Percentiles rank a stretch among this genome's conserved stretches.
Evolutionary conservation across 2,888 invertebrate species (phyloP).

Genomic region (Himalopsyche anomala): DNA sequence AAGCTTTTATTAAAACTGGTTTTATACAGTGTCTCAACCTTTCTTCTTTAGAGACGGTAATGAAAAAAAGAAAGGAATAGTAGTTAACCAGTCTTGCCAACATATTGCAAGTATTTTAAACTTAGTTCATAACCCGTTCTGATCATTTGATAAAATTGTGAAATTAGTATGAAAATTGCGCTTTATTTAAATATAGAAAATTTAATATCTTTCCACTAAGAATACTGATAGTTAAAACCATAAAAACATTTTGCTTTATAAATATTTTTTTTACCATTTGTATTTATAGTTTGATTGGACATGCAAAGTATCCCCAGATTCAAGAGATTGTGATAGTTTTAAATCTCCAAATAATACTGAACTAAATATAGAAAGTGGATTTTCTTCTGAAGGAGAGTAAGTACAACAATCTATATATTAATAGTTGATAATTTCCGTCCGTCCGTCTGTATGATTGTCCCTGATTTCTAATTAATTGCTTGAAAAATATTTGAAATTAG

Average conservation of each 20-base stretch:
- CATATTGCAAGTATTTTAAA: too few species aligned
- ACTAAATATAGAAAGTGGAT: slow-evolving; percentile 60
- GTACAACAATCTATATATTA: slow-evolving; percentile 18
- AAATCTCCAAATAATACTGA: slow-evolving; percentile 57
- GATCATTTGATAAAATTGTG: too few species aligned
- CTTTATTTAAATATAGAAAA: too few species aligned
- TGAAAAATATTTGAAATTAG: background rate
- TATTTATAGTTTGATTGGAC: slow-evolving; percentile 61
- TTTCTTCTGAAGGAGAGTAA: slow-evolving; percentile 62
- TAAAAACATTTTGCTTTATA: background rate
- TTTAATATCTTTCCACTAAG: too few species aligned
- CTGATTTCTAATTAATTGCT: slow-evolving; percentile 33
- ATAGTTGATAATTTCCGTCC: too few species aligned
- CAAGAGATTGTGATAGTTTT: slow-evolving; percentile 60
- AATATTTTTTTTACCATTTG: background rate
- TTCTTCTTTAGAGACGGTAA: background rate
- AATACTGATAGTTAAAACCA: too few species aligned
- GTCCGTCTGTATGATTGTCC: too few species aligned
- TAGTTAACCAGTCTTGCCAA: too few species aligned
- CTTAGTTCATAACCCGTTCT: too few species aligned
- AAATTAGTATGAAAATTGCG: too few species aligned
- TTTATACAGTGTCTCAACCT: background rate
- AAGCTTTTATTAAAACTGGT: background rate
- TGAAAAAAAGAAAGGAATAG: too few species aligned
- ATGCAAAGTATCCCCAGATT: slow-evolving; percentile 55